Percentiles rank a stretch among this genome's conserved stretches.
Evolutionary conservation across 1,140 invertebrate species (phyloP).

Genomic region (Panagrolaimus sp.): DNA sequence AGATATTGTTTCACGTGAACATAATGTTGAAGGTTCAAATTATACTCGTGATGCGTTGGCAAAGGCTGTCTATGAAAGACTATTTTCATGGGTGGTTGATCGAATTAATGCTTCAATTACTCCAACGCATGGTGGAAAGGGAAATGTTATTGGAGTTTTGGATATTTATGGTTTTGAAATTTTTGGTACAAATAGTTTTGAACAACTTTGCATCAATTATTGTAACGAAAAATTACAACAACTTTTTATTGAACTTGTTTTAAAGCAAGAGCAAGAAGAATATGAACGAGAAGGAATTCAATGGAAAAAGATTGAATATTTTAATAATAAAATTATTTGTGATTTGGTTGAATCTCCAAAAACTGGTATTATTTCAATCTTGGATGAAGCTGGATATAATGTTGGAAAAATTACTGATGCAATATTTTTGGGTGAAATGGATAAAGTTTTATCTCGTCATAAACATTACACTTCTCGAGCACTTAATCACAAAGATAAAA

Average conservation of each 20-base stretch:
- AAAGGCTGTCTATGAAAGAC: conserved; percentile 70
- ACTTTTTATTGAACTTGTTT: conserved; percentile 73
- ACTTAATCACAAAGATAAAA: too few species aligned
- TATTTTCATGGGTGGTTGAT: conserved; percentile 66
- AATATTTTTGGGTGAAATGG: conserved; percentile 64
- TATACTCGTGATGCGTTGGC: conserved; percentile 67
- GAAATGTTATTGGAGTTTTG: conserved; percentile 62
- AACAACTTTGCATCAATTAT: conserved; percentile 74
- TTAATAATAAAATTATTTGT: conserved; percentile 71
- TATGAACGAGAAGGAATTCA: conserved; percentile 69
- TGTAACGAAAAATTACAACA: conserved; percentile 77
- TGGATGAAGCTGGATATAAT: too few species aligned
- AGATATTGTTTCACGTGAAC: conserved; percentile 66
- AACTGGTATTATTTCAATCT: too few species aligned
- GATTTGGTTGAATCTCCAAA: conserved; percentile 67
- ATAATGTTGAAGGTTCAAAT: conserved; percentile 68
- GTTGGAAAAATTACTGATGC: too few species aligned
- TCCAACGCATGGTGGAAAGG: conserved; percentile 16
- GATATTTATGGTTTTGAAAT: conserved; percentile 71
- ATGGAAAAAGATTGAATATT: conserved; percentile 72
- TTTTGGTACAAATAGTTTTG: conserved; percentile 65
- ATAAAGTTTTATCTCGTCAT: conserved; percentile 62
- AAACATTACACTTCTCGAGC: conserved; percentile 65
- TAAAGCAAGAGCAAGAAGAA: conserved; percentile 73
- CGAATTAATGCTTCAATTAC: conserved; percentile 21